These are phyloP conservation scores for Cochlearius cochlearius DNA, from an alignment of 2,113 vertebrate genomes.

Conservation along the genomic window DNA sequence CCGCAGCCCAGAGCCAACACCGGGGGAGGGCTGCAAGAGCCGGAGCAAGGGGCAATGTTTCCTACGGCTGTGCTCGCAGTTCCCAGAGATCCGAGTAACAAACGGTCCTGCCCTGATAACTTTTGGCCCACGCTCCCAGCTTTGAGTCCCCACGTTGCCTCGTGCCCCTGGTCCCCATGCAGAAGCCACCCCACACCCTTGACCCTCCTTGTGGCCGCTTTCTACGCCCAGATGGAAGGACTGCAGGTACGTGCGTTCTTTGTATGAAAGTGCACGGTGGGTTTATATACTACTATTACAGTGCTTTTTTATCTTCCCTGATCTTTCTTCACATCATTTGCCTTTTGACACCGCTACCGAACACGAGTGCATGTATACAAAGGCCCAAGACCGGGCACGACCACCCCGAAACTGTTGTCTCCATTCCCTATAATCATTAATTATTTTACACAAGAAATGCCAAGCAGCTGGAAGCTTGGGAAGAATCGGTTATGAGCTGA, in stretches of 20 bases:
- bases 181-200: background rate
- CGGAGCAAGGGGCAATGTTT: rapidly evolving
- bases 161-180: rapidly evolving
- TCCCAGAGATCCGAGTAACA: background rate
- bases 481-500: background rate
- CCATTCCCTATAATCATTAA: conserved; percentile 15
- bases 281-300: background rate
- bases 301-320: background rate
- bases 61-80: background rate
- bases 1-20: background rate
- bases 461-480: conserved; percentile 37
- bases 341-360: background rate
- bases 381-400: background rate
- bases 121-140: background rate
- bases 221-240: background rate
- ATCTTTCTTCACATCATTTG: background rate
- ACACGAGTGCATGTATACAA: rapidly evolving
- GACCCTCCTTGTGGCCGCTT: background rate
- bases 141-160: no score
- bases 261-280: background rate
- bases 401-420: background rate
- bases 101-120: background rate
- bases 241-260: background rate
- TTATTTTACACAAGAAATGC: conserved; percentile 50
- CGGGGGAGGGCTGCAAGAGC: background rate